These are phyloP conservation scores for Calvadosia cruxmelitensis DNA, from an alignment of 30 jellyfish, hydroid and myxozoan genomes.

Conservation along the genomic window DNA sequence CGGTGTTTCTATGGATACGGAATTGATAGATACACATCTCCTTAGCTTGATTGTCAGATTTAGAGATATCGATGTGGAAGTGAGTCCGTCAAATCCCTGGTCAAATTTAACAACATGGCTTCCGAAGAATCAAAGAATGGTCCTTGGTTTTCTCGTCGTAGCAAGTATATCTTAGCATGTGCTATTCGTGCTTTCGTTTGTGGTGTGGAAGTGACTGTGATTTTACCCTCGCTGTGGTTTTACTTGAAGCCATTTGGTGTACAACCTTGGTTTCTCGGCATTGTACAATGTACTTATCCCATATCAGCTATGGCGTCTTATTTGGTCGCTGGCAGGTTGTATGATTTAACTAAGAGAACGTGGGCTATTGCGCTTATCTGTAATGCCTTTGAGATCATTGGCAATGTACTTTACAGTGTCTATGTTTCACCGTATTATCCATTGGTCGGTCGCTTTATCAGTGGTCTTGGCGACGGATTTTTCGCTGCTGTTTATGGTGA, in stretches of 20 bases:
- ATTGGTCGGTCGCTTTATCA: slow-evolving; percentile 26
- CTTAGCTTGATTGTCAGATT: no score
- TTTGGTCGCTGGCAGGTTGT: slow-evolving; percentile 12
- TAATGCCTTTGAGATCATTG: slow-evolving; percentile 16
- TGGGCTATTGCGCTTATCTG: slow-evolving; percentile 3
- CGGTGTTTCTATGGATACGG: no score
- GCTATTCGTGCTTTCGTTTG: neutral
- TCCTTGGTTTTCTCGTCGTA: neutral
- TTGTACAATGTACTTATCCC: slow-evolving; percentile 3
- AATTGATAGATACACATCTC: no score
- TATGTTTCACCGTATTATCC: slow-evolving; percentile 20
- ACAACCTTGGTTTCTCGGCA: neutral
- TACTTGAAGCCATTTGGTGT: neutral
- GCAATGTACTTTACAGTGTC: slow-evolving; percentile 19
- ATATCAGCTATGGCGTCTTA: slow-evolving; percentile 9
- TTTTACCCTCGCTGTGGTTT: neutral
- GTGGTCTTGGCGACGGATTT: slow-evolving; percentile 17
- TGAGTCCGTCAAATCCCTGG: no score
- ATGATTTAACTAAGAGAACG: slow-evolving; percentile 17
- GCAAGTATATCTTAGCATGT: neutral
- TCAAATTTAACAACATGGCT: no score
- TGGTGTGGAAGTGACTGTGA: neutral
- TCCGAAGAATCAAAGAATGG: no score
- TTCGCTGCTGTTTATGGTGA: slow-evolving; percentile 19
- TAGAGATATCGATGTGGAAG: no score